phyloP scores from a whole-genome alignment of 2,113 vertebrate species.

The Charina bottae region DNA sequence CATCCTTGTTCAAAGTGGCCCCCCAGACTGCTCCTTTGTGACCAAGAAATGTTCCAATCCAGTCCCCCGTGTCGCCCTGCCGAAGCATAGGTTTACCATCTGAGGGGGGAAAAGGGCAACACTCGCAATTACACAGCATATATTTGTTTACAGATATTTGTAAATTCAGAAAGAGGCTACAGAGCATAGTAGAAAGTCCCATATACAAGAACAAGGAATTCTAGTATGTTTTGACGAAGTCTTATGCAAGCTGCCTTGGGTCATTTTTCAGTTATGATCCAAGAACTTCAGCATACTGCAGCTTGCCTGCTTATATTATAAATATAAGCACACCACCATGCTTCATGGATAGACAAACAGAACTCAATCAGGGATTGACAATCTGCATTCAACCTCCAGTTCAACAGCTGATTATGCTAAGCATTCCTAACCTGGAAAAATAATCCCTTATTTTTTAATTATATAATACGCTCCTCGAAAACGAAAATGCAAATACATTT shows the following conservation, averaged over 20 bases:
- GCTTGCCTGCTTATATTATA: background rate
- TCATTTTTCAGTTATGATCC: background rate
- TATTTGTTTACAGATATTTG: background rate
- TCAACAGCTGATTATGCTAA: background rate
- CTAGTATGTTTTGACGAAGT: background rate
- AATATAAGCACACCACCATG: background rate
- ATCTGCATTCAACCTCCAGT: background rate
- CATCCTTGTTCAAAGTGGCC: constrained; percentile 94
- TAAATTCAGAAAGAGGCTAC: background rate
- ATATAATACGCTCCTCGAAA: background rate
- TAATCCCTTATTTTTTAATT: background rate
- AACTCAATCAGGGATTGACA: background rate
- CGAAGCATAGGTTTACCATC: constrained; percentile 99
- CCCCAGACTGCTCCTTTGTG: constrained; percentile 99
- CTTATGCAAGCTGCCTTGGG: background rate
- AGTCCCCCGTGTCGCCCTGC: constrained; percentile 98
- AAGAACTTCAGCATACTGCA: background rate
- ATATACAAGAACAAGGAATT: background rate
- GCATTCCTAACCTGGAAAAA: background rate
- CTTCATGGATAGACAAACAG: background rate
- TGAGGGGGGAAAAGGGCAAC: constrained; percentile 55
- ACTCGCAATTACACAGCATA: background rate
- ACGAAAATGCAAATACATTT: no score
- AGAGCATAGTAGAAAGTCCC: background rate
- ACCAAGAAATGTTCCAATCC: constrained; percentile 98